Conservation (phyloP, 2,888 invertebrate genomes). For the Plutella xylostella region DNA sequence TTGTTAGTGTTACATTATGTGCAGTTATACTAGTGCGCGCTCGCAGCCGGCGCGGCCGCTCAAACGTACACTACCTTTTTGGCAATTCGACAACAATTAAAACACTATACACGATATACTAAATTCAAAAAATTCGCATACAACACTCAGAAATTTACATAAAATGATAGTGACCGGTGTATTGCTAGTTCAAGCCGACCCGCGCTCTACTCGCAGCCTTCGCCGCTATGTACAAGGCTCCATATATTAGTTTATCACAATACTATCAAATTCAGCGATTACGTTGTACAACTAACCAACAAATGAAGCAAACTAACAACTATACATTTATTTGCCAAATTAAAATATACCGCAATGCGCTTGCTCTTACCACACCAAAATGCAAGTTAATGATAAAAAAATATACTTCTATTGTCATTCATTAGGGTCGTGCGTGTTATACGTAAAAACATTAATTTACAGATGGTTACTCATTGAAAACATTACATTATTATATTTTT, state of each 20-base stretch:
- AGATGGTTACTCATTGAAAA: too few relatives aligned
- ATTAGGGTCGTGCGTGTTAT: too few relatives aligned
- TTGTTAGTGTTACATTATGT: constrained; percentile 30
- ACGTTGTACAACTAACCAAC: too few relatives aligned
- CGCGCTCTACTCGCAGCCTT: constrained; percentile 29
- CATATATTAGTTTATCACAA: constrained; percentile 23
- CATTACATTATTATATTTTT: too few relatives aligned
- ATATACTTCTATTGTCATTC: too few relatives aligned
- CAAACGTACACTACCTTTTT: constrained; percentile 24
- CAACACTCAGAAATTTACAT: constrained; percentile 20
- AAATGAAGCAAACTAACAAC: too few relatives aligned
- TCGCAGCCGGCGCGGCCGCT: constrained; percentile 23
- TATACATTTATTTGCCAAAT: too few relatives aligned
- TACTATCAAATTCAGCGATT: constrained; percentile 15
- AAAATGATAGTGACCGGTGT: constrained; percentile 12
- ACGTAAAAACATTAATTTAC: too few relatives aligned
- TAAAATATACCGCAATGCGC: too few relatives aligned
- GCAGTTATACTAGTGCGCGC: constrained; percentile 31
- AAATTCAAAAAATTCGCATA: constrained; percentile 25
- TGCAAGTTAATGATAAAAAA: too few relatives aligned
- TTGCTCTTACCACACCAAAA: too few relatives aligned
- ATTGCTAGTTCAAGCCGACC: too few relatives aligned
- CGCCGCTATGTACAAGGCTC: constrained; percentile 38
- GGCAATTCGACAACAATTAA: constrained; percentile 61
- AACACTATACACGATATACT: constrained; percentile 27